Percentiles rank a stretch among this genome's conserved stretches.
Evolutionary conservation across 2,888 invertebrate species (phyloP).

Genomic region (Caenorhabditis sinica): DNA sequence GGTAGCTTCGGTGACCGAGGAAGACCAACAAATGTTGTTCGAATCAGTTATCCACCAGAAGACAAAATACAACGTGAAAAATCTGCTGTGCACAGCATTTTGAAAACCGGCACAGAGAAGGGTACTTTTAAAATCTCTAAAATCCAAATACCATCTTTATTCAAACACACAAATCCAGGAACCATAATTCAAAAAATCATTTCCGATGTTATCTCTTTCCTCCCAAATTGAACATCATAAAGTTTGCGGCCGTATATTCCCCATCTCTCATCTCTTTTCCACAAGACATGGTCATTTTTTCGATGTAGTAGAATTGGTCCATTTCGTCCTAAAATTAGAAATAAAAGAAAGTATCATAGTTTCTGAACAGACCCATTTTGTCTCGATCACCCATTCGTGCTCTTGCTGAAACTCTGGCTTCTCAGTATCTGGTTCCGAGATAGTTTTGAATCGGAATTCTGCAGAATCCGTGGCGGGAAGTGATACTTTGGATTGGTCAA

Average conservation of each 20-base stretch:
- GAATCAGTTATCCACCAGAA: no score
- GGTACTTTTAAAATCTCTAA: no score
- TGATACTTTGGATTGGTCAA: neutral
- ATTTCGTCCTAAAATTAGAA: neutral
- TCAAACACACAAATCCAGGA: no score
- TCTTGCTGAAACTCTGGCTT: constrained; percentile 2
- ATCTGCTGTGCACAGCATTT: no score
- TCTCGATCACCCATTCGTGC: constrained; percentile 2
- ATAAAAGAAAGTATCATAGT: neutral
- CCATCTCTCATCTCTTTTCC: neutral
- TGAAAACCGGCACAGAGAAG: no score
- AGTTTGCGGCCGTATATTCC: neutral
- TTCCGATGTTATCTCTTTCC: neutral
- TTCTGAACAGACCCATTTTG: neutral
- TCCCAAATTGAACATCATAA: neutral
- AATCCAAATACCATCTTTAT: no score
- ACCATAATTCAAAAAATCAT: neutral
- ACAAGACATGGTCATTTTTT: constrained; percentile 5
- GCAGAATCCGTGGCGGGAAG: neutral
- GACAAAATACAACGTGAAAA: no score
- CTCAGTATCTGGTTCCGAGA: neutral
- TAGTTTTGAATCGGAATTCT: constrained; percentile 7
- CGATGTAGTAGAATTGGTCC: constrained; percentile 18
- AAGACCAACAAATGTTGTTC: no score
- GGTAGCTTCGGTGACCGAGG: no score